Evolutionary conservation across 2,888 invertebrate genomes (phyloP).

Genomic region (Luffia ferchaultella): DNA sequence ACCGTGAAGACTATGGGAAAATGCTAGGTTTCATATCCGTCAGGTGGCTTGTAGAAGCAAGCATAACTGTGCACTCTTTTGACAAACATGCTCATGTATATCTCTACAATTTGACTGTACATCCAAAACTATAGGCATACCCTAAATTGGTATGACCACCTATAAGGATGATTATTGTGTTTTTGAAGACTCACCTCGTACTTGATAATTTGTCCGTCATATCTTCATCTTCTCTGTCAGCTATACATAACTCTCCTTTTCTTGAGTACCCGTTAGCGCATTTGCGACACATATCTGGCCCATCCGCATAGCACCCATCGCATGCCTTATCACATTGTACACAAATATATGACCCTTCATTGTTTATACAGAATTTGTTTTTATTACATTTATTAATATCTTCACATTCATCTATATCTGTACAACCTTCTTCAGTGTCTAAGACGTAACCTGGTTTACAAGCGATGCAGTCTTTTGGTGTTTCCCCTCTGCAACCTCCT

Average conservation of each 20-base stretch:
- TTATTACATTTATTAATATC: constrained; percentile 58
- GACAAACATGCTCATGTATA: no score
- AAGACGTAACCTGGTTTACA: constrained; percentile 77
- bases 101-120: no score
- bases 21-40: no score
- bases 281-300: constrained; percentile 87
- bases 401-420: constrained; percentile 87
- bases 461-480: constrained; percentile 70
- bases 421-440: constrained; percentile 78
- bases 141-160: no score
- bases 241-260: constrained; percentile 79
- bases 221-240: constrained; percentile 59
- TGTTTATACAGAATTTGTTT: constrained; percentile 89
- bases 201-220: constrained; percentile 31
- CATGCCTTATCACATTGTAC: constrained; percentile 87
- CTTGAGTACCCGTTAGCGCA: constrained; percentile 79
- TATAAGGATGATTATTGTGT: no score
- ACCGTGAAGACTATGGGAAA: no score
- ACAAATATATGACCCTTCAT: constrained; percentile 84
- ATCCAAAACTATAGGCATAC: no score
- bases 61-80: no score
- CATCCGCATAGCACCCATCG: constrained; percentile 84
- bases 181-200: constrained; percentile 31
- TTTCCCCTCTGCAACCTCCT: constrained; percentile 76
- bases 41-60: no score